Evolutionary conservation across 1,140 invertebrate species (phyloP).

Genomic region (Cheumatopsyche charites): DNA sequence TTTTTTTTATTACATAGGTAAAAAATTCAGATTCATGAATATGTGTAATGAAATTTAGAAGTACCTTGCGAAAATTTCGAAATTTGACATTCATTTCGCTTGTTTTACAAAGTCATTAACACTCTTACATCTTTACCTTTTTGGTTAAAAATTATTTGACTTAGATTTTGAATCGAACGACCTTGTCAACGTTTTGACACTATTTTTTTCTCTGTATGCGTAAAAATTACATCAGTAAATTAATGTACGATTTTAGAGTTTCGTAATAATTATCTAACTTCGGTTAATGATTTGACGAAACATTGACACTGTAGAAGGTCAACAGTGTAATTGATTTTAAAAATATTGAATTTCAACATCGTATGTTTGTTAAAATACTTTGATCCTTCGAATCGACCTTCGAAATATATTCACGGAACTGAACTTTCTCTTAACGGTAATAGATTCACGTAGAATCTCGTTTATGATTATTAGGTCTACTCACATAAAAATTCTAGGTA

Average conservation of each 20-base stretch:
- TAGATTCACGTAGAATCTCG: neutral
- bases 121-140: neutral
- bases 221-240: too few relatives aligned
- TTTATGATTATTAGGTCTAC: conserved; percentile 5
- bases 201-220: too few relatives aligned
- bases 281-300: too few relatives aligned
- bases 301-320: too few relatives aligned
- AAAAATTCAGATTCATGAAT: neutral
- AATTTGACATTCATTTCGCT: neutral
- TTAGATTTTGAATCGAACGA: neutral
- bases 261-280: too few relatives aligned
- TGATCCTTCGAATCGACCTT: neutral
- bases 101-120: conserved; percentile 18
- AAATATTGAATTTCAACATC: too few relatives aligned
- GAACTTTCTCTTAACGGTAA: conserved; percentile 17
- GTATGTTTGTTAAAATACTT: neutral
- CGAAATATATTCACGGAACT: neutral
- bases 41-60: too few relatives aligned
- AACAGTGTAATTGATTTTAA: too few relatives aligned
- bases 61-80: neutral
- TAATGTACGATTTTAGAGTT: too few relatives aligned
- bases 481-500: too few relatives aligned
- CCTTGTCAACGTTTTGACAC: neutral
- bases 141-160: neutral
- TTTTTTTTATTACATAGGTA: neutral